Evolutionary conservation across 1,140 invertebrate genomes (phyloP).

Genomic region (Caenorhabditis latens): DNA sequence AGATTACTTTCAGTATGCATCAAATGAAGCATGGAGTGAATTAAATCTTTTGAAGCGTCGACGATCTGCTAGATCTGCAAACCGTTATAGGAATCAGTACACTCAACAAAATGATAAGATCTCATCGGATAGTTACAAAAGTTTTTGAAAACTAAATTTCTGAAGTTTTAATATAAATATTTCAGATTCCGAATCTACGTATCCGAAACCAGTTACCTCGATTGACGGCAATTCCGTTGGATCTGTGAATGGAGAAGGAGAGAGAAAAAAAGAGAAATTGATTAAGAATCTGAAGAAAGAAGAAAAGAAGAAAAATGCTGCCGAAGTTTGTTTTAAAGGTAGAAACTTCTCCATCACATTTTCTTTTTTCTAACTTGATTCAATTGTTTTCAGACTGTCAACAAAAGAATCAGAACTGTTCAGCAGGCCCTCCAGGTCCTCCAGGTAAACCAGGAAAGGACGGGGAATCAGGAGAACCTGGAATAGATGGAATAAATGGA

Average conservation of each 20-base stretch:
- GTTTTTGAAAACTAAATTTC: background rate
- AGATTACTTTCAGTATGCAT: constrained; percentile 13
- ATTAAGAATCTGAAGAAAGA: background rate
- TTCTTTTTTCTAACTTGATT: background rate
- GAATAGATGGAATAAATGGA: constrained; percentile 41
- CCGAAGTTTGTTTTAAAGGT: background rate
- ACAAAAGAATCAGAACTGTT: constrained; percentile 21
- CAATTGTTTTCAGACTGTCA: constrained; percentile 5
- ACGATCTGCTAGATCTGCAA: background rate
- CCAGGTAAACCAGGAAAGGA: constrained; percentile 34
- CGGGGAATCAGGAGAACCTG: constrained; percentile 19
- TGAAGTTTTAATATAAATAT: background rate
- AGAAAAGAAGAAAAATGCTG: background rate
- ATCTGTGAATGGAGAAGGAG: background rate
- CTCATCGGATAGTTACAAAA: background rate
- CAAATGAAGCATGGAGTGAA: constrained; percentile 6
- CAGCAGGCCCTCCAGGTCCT: constrained; percentile 47
- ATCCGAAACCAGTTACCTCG: background rate
- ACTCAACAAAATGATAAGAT: background rate
- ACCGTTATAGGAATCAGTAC: background rate
- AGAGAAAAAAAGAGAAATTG: constrained; percentile 1
- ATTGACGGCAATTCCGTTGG: background rate
- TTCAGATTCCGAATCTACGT: background rate
- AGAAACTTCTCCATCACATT: background rate
- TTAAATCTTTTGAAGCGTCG: constrained; percentile 3